Evolutionary conservation across 2,113 vertebrate species (phyloP), one percentile per base, ranked within the genome.

Genomic region (Cynocephalus volans): DNA sequence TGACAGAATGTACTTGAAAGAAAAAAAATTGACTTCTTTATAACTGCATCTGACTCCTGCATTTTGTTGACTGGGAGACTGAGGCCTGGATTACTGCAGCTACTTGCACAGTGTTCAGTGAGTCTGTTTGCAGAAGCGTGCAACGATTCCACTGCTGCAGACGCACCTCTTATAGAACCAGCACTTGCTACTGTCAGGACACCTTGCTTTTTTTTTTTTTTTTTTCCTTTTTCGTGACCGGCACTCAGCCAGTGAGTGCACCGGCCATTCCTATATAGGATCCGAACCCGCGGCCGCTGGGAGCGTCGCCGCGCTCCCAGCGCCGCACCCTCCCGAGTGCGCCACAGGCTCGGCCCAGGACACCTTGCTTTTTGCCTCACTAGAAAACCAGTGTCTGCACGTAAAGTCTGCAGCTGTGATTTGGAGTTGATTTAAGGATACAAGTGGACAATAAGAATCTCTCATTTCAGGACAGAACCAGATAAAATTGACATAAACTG

Each of bases 391-490:
- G 0, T 45, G 10, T 69, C 86, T 54, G 26, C 54, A 21, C 62
- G 33, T 48, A 65, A 62, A 64, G 70, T 48, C 50, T 54, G 1
- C 17, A 89, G 62, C 33, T n/a, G 45, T 83, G n/a, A 13, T 33
- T 48, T 54, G 56, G 50, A 58, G 50, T 79, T 80, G 65, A 88
- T 84, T 62, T 73, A n/a, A 82, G 41, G 52, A 17, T 60, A 12
- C 33, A 15, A 31, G 41, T 11, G 2, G 31, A 77, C 15, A 76
- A 56, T 83, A 95, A 90, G 48, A 64, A 67, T 75, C 36, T 81
- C 56, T 72, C 3, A 58, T 90, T 84, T 97, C 88, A 75, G 90
- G 62, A 14, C 31, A 92, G 88, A 96, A 79, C 50, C 52, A 87
- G 92, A 96, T 58, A 56, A 87, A 92, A 76, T 41, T 50, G 85